These are phyloP conservation scores for Dendroctonus ponderosae DNA, from an alignment of 1,140 invertebrate genomes.

Conservation along the genomic window DNA sequence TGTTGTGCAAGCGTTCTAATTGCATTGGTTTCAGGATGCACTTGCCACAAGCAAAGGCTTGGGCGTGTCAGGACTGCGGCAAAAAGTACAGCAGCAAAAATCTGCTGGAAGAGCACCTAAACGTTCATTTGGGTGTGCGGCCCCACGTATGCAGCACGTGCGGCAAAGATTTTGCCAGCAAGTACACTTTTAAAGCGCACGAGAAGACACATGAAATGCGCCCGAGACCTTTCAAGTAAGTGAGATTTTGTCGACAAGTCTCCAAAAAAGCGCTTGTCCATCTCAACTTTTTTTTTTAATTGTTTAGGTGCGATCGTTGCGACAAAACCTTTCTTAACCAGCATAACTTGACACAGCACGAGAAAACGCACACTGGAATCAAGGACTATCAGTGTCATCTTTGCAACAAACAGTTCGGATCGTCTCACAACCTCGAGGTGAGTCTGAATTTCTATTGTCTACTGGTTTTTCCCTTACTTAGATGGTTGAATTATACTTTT, in stretches of 20 bases:
- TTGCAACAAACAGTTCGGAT: conserved; percentile 75
- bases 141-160: conserved; percentile 68
- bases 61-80: conserved; percentile 63
- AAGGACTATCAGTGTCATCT: conserved; percentile 71
- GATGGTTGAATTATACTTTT: neutral
- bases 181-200: conserved; percentile 72
- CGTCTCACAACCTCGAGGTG: conserved; percentile 68
- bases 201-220: conserved; percentile 70
- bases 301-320: conserved; percentile 66
- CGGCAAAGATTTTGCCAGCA: conserved; percentile 72
- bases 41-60: conserved; percentile 61
- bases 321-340: conserved; percentile 72
- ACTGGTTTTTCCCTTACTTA: neutral
- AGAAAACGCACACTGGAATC: conserved; percentile 66
- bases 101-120: conserved; percentile 68
- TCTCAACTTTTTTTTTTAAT: neutral
- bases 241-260: neutral
- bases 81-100: conserved; percentile 67
- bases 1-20: neutral
- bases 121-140: conserved; percentile 66
- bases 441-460: neutral
- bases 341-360: conserved; percentile 72
- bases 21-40: conserved; percentile 52
- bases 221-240: conserved; percentile 61
- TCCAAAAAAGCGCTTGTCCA: conserved; percentile 1